phyloP scores from a whole-genome alignment of 2,888 invertebrate species.

The Mayetiola destructor region DNA sequence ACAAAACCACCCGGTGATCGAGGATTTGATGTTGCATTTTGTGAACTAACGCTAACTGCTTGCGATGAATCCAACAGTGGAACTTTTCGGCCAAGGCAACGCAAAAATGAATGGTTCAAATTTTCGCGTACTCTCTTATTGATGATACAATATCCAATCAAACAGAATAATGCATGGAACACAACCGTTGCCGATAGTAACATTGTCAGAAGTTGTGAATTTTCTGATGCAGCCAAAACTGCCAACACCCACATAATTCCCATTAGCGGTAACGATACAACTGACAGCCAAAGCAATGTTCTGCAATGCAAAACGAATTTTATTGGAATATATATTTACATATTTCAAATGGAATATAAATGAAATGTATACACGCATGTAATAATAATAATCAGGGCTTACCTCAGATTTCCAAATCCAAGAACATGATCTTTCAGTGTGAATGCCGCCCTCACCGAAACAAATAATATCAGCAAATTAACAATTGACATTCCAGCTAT shows the following conservation, averaged over 20 bases:
- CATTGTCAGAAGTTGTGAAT: slow-evolving; percentile 56
- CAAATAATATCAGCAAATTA: slow-evolving; percentile 64
- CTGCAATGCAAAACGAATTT: slow-evolving; percentile 33
- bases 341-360: not conserved
- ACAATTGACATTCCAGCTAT: slow-evolving; percentile 63
- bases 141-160: slow-evolving; percentile 75
- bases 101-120: slow-evolving; percentile 46
- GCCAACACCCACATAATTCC: slow-evolving; percentile 78
- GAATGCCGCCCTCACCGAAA: slow-evolving; percentile 81
- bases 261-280: slow-evolving; percentile 69
- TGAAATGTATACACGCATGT: not conserved
- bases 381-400: slow-evolving; percentile 16
- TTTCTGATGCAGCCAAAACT: slow-evolving; percentile 60
- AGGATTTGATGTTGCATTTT: slow-evolving; percentile 46
- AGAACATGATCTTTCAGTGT: slow-evolving; percentile 79
- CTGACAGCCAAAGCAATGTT: slow-evolving; percentile 73
- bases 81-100: slow-evolving; percentile 68
- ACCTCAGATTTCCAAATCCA: slow-evolving; percentile 71
- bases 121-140: slow-evolving; percentile 74
- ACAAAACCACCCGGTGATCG: slow-evolving; percentile 23
- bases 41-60: slow-evolving; percentile 59
- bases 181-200: slow-evolving; percentile 62
- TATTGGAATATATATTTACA: not conserved
- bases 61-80: slow-evolving; percentile 62
- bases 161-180: slow-evolving; percentile 66